Evolutionary conservation across 2,797 vertebrate genomes (phyloP).

Genomic region (Eulemur mongoz): DNA sequence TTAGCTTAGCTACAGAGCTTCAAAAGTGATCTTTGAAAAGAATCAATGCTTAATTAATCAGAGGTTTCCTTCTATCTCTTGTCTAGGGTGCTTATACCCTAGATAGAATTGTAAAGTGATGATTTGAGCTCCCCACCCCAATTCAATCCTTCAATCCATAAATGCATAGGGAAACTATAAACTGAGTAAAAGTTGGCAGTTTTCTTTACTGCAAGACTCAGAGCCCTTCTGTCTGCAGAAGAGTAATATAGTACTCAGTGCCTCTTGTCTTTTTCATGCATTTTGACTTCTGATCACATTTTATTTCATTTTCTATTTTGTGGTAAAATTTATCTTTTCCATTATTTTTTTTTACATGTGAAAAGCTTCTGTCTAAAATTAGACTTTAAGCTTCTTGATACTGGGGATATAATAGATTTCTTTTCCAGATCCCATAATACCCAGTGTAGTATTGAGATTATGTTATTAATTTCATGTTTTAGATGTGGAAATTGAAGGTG

Average conservation of each 20-base stretch:
- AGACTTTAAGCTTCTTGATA: neutral
- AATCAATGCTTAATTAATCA: neutral
- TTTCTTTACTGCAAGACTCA: neutral
- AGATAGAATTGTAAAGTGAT: neutral
- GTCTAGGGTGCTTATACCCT: neutral
- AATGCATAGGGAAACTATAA: neutral
- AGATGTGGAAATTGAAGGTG: neutral
- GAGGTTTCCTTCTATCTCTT: neutral
- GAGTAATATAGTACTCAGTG: no score
- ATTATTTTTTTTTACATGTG: neutral
- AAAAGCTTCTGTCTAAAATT: slow-evolving; percentile 30
- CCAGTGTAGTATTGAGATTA: neutral
- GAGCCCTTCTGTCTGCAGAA: neutral
- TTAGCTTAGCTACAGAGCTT: neutral
- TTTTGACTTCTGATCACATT: neutral
- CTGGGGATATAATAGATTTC: neutral
- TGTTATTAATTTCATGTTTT: neutral
- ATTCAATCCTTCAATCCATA: neutral
- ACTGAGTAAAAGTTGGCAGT: neutral
- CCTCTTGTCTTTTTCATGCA: neutral
- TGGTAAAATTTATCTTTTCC: neutral
- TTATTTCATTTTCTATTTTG: slow-evolving; percentile 28
- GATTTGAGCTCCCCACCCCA: neutral
- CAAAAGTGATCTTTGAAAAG: neutral
- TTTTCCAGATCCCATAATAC: slow-evolving; percentile 13